Evolutionary conservation across 2,113 vertebrate species (phyloP).

Genomic region (Camelus bactrianus): DNA sequence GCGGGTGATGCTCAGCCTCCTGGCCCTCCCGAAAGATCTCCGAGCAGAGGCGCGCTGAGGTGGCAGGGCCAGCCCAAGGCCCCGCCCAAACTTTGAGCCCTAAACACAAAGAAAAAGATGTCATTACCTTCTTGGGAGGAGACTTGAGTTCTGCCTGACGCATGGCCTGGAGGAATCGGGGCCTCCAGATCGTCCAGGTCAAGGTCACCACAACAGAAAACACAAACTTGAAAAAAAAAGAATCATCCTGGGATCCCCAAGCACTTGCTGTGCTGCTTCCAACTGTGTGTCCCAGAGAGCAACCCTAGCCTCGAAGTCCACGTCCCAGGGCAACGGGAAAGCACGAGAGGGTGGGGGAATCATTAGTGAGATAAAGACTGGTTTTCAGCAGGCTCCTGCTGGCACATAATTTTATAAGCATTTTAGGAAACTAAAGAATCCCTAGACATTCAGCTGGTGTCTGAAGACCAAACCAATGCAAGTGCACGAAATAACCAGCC

Average conservation of each 20-base stretch:
- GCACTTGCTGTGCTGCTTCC: not conserved
- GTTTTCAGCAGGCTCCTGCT: not conserved
- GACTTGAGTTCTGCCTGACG: fast-evolving
- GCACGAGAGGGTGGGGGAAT: fast-evolving
- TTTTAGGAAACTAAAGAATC: not conserved
- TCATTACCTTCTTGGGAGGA: too few species aligned
- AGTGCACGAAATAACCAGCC: not conserved
- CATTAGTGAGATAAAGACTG: fast-evolving
- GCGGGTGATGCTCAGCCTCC: constrained; percentile 94
- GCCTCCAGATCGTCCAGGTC: not conserved
- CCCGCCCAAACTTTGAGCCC: constrained; percentile 91
- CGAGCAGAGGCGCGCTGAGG: constrained; percentile 91
- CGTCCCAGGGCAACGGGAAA: fast-evolving
- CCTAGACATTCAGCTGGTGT: not conserved
- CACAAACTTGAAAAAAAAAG: fast-evolving
- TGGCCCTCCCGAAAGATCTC: constrained; percentile 94
- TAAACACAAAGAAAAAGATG: constrained; percentile 78
- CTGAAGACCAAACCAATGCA: not conserved
- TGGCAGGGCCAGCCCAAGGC: constrained; percentile 89
- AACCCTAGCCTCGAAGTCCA: not conserved
- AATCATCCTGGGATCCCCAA: fast-evolving
- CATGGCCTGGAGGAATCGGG: not conserved
- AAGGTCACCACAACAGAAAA: not conserved
- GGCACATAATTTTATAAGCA: too few species aligned
- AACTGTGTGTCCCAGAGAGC: fast-evolving